Conservation (phyloP, 1,140 invertebrate genomes). For the Anthonomus grandis region DNA sequence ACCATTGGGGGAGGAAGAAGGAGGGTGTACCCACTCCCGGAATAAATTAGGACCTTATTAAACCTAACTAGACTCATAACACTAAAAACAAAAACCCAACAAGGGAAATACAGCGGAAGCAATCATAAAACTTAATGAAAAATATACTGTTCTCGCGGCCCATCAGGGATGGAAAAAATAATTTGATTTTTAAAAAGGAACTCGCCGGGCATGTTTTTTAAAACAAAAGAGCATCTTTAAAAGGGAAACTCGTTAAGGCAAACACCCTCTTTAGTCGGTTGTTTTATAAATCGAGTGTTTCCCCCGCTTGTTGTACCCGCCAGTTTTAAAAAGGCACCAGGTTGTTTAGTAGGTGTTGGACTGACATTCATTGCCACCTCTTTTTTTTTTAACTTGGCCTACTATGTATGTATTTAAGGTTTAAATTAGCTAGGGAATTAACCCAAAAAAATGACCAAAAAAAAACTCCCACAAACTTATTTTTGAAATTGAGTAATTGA, state of each 20-base stretch:
- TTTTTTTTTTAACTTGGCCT: conserved; percentile 17
- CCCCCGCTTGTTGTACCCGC: too few species aligned
- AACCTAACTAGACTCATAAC: too few species aligned
- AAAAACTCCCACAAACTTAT: too few species aligned
- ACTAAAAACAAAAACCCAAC: conserved; percentile 6
- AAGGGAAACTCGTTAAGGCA: conserved; percentile 27
- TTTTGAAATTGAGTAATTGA: too few species aligned
- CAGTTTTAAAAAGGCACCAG: conserved; percentile 24
- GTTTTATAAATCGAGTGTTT: conserved; percentile 29
- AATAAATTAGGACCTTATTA: too few species aligned
- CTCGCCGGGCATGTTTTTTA: conserved; percentile 17
- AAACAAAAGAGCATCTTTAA: conserved; percentile 29
- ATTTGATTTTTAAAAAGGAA: conserved; percentile 20
- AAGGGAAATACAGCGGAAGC: conserved; percentile 11
- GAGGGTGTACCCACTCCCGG: too few species aligned
- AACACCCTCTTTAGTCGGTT: conserved; percentile 26
- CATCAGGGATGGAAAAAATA: conserved; percentile 17
- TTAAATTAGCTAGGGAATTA: too few species aligned
- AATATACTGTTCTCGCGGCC: conserved; percentile 2
- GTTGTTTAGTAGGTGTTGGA: conserved; percentile 30
- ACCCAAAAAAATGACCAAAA: too few species aligned
- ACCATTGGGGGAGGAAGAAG: too few species aligned
- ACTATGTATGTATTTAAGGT: conserved; percentile 15
- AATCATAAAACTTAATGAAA: conserved; percentile 26
- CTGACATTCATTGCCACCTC: conserved; percentile 28